Base-by-base conservation (phyloP, 2,888 invertebrate genomes). In the Tridacna gigas region DNA sequence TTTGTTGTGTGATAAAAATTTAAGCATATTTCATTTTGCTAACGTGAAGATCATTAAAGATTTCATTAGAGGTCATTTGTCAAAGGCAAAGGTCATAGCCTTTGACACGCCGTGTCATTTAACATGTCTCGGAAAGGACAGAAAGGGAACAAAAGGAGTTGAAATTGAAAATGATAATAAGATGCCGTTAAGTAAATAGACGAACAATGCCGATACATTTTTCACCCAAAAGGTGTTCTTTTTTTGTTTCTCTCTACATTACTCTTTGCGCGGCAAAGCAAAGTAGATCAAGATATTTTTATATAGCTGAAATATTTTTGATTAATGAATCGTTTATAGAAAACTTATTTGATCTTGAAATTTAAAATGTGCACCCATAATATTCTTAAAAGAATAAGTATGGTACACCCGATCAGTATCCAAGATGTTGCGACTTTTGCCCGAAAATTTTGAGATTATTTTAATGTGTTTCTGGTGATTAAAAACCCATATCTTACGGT, bases 161-260 rank as follows among this genome's bases (percentile, higher is more conserved):
- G 51, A 71, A 71, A 51, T 13, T 51, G 71, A 51, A 51, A 71
- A 71, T 71, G 71, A 71, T 71, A 71, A 51, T 47, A 71, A 71
- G 71, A 71, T 71, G 18, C 71, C 71, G 71, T 71, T 71, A 71
- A 71, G 71, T 71, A 71, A 51, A 71, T 71, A 71, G 11, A 71
- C 26, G 56, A 56, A 56, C 56, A 56, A 56, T 56, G 56, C 18
- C 56, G 56, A 56, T 20, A 20, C 56, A 56, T 20, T 20, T 11
- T 56, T 20, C 7, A 37, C 7, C 37, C 37, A 37, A 37, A 37
- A 37, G 7, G 37, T 2, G 37, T 2, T n/a, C n/a, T n/a, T n/a
- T n/a, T n/a, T 37, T 37, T 7, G 37, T 37, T 37, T 37, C 7
- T 37, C 7, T 4, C 37, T 37, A 37, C 37, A 2, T 37, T 37